These are phyloP conservation scores for Apantesis nais DNA, from an alignment of 2,888 invertebrate species.

Conservation along the genomic window DNA sequence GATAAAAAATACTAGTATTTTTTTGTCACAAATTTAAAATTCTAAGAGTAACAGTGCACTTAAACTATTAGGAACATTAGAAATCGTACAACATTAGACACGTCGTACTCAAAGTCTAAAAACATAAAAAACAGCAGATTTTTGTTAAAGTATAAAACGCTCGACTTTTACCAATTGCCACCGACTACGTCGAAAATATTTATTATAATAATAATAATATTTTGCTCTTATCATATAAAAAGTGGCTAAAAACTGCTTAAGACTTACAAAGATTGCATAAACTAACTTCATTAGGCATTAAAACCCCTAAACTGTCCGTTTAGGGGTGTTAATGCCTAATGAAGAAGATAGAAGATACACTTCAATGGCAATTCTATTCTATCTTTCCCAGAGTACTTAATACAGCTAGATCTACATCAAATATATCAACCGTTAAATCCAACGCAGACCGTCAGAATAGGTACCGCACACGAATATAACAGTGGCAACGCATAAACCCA, in stretches of 20 bases:
- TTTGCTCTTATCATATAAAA: not conserved
- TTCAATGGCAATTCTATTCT: not conserved
- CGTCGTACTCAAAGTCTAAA: not conserved
- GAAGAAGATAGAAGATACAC: not conserved
- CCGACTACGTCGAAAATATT: no score
- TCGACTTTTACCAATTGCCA: not conserved
- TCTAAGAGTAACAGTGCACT: not conserved
- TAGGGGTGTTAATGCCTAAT: not conserved
- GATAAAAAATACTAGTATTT: not conserved
- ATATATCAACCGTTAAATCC: not conserved
- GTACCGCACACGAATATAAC: not conserved
- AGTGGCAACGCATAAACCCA: conserved; percentile 1
- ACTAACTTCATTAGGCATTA: no score
- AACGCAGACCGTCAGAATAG: not conserved
- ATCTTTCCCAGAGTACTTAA: not conserved
- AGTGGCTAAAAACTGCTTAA: not conserved
- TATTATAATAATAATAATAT: not conserved
- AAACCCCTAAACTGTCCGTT: no score
- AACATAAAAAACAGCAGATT: not conserved
- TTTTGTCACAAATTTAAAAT: not conserved
- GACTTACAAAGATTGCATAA: not conserved
- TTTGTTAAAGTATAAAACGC: not conserved
- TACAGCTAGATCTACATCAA: not conserved
- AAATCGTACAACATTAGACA: not conserved
- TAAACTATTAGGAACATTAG: not conserved